phyloP scores from a whole-genome alignment of 2,797 vertebrate species.

The Coluber constrictor region DNA sequence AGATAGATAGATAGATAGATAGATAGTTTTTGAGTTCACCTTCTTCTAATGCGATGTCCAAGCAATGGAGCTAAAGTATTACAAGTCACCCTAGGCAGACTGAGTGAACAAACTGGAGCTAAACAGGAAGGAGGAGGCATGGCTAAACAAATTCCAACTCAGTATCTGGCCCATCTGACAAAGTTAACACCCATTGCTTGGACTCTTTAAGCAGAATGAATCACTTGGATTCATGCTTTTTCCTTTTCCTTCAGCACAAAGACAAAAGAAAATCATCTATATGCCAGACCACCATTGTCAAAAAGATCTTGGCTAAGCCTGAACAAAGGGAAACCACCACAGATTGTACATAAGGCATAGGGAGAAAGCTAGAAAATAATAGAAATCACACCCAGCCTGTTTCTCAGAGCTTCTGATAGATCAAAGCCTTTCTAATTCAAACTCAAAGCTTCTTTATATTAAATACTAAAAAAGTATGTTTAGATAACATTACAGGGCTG shows the following conservation, averaged over 20 bases:
- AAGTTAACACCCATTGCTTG: too few species aligned
- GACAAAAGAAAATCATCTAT: background rate
- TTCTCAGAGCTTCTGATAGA: conserved; percentile 29
- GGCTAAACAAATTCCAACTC: too few species aligned
- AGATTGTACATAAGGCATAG: conserved; percentile 30
- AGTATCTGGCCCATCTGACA: too few species aligned
- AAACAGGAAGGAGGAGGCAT: too few species aligned
- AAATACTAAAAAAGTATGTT: conserved; percentile 58
- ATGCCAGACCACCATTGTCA: conserved; percentile 25
- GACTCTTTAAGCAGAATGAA: background rate
- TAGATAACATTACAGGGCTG: conserved; percentile 55
- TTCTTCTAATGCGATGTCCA: too few species aligned
- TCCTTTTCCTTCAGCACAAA: conserved; percentile 1
- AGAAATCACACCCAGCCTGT: conserved; percentile 33
- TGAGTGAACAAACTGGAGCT: too few species aligned
- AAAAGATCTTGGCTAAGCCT: conserved; percentile 24
- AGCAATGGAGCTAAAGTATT: too few species aligned
- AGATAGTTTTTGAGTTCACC: too few species aligned
- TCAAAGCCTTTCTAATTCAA: conserved; percentile 61
- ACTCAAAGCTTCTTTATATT: conserved; percentile 65
- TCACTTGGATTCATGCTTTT: background rate
- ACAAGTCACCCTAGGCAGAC: too few species aligned
- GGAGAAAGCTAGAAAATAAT: conserved; percentile 49
- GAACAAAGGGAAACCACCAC: conserved; percentile 43
- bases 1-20: background rate